A percentile compares a stretch with the other conserved stretches of the same genome.
Conservation (phyloP, 2,797 vertebrate species). For the Acanthiza pusilla region DNA sequence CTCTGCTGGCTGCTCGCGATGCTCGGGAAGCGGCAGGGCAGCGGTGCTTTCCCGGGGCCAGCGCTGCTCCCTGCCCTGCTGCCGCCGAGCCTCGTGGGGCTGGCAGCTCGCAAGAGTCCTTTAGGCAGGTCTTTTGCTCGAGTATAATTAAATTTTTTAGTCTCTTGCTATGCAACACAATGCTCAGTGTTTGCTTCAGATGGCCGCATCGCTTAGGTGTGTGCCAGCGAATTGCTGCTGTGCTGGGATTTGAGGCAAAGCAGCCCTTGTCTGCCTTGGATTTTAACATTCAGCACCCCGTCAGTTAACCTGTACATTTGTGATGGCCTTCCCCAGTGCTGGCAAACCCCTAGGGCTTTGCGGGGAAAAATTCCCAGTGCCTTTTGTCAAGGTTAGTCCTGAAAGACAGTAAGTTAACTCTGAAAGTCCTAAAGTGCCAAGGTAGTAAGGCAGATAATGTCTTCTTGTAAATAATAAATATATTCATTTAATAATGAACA, state of each 20-base stretch:
- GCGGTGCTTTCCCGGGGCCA: not conserved
- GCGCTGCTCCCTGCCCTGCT: not conserved
- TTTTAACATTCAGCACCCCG: not conserved
- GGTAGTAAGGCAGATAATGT: not conserved
- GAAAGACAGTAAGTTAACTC: not conserved
- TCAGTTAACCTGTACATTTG: not conserved
- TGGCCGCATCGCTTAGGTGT: not conserved
- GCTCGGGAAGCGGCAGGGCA: not conserved
- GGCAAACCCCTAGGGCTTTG: not conserved
- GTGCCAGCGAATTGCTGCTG: not conserved
- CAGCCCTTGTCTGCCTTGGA: not conserved
- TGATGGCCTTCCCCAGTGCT: not conserved
- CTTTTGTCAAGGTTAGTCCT: not conserved
- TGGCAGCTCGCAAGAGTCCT: not conserved
- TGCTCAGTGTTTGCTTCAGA: not conserved
- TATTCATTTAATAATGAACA: not conserved
- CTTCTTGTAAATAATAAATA: not conserved
- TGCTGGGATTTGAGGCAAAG: not conserved
- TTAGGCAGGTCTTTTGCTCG: not conserved
- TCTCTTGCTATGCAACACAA: fast-evolving
- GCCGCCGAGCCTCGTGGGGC: not conserved
- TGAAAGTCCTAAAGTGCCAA: not conserved
- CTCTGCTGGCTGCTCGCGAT: constrained; percentile 29
- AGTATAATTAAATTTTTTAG: fast-evolving
- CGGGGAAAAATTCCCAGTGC: not conserved